Conservation (phyloP, 2,888 invertebrate species). For the Drosophila nr. perissopoda region DNA sequence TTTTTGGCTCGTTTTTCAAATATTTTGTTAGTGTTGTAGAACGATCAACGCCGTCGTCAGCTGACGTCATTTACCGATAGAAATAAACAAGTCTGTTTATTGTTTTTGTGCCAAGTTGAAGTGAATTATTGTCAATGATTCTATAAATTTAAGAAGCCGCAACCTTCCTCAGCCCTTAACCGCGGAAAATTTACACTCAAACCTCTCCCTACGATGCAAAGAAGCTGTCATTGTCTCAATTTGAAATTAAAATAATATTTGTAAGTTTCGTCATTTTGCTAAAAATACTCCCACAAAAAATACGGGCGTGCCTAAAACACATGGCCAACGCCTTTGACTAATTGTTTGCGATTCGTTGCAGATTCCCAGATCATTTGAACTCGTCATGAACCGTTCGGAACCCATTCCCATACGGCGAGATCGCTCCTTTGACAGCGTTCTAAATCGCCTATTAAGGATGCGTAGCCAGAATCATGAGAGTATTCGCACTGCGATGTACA, state of each 20-base stretch:
- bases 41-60: conserved; percentile 32
- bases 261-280: conserved; percentile 38
- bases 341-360: conserved; percentile 24
- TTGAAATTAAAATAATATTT: conserved; percentile 21
- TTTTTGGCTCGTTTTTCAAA: neutral
- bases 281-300: conserved; percentile 32
- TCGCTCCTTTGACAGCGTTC: conserved; percentile 84
- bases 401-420: conserved; percentile 82
- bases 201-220: conserved; percentile 24
- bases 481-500: conserved; percentile 84
- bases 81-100: conserved; percentile 54
- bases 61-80: conserved; percentile 67
- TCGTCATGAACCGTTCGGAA: conserved; percentile 80
- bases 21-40: conserved; percentile 23
- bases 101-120: conserved; percentile 59
- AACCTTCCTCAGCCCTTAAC: conserved; percentile 2
- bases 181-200: neutral
- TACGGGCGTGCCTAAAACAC: conserved; percentile 45
- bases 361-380: conserved; percentile 17
- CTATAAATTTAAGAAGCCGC: conserved; percentile 1
- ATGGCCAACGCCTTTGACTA: conserved; percentile 25
- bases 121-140: conserved; percentile 32
- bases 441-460: conserved; percentile 82
- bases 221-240: conserved; percentile 11
- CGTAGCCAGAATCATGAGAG: conserved; percentile 83